Conservation (phyloP, 2,888 invertebrate species). For the Sussaba pulchella region DNA sequence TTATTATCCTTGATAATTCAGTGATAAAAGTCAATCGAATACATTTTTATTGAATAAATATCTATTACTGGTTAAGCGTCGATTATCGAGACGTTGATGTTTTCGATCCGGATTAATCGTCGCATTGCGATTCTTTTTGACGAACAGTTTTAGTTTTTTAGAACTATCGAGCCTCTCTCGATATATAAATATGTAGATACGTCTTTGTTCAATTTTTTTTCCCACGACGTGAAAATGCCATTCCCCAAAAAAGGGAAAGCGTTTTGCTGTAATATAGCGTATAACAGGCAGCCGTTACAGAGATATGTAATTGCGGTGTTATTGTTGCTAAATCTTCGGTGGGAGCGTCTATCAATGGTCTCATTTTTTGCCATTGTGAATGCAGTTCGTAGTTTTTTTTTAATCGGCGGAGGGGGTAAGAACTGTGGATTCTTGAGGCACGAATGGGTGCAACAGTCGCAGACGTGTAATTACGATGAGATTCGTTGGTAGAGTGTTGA, state of each 20-base stretch:
- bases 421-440: neutral
- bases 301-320: slow-evolving; percentile 23
- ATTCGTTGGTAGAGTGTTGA: neutral
- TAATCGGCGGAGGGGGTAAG: no score
- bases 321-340: neutral
- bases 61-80: no score
- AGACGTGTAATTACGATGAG: slow-evolving; percentile 8
- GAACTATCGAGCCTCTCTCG: neutral
- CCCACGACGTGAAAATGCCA: neutral
- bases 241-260: slow-evolving; percentile 24
- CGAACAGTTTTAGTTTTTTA: no score
- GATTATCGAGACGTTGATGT: no score
- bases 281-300: slow-evolving; percentile 5
- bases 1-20: no score
- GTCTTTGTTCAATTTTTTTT: neutral
- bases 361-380: neutral
- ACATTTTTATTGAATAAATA: no score
- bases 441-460: neutral
- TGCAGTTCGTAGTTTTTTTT: neutral
- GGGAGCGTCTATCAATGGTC: neutral
- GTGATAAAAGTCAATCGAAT: no score
- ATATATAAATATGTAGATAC: neutral
- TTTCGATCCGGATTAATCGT: no score
- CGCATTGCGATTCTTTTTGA: no score
- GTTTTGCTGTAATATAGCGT: slow-evolving; percentile 8